A percentile compares a stretch with the other conserved stretches of the same genome.
phyloP scores from a whole-genome alignment of 2,113 vertebrate genomes.

The Fulmarus glacialis region DNA sequence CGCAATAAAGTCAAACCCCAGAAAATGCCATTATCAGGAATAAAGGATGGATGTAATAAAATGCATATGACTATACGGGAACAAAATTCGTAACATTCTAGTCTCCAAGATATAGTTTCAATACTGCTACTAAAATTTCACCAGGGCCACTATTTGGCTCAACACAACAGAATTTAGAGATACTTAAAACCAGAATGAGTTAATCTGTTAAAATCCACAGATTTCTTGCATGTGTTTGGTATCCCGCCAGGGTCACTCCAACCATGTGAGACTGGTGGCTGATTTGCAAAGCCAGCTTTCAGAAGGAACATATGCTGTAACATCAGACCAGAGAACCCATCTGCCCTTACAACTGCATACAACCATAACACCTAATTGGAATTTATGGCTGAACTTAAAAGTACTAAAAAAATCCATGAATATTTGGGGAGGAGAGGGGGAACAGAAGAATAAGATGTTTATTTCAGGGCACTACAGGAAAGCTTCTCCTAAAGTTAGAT shows the following conservation, averaged over 20 bases:
- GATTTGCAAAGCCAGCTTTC: not conserved
- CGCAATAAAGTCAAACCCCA: not conserved
- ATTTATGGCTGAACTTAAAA: not conserved
- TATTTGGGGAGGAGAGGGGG: not conserved
- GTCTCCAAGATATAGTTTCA: not conserved
- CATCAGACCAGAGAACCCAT: not conserved
- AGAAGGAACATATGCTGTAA: not conserved
- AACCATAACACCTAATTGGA: not conserved
- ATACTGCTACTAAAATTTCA: not conserved
- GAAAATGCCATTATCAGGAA: not conserved
- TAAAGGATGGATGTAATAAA: not conserved
- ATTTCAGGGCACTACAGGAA: not conserved
- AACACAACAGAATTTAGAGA: not conserved
- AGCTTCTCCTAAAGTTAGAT: not conserved
- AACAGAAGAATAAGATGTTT: not conserved
- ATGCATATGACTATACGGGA: accelerated
- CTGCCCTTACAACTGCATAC: not conserved
- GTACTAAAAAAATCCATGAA: not conserved
- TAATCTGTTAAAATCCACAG: not conserved
- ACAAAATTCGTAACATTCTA: not conserved
- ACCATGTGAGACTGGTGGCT: not conserved
- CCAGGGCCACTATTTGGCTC: not conserved
- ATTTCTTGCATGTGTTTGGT: not conserved
- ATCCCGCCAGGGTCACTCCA: not conserved
- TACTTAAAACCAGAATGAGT: not conserved